These are phyloP conservation scores for Hetaerina americana DNA, from an alignment of 1,140 invertebrate species.

Conservation along the genomic window DNA sequence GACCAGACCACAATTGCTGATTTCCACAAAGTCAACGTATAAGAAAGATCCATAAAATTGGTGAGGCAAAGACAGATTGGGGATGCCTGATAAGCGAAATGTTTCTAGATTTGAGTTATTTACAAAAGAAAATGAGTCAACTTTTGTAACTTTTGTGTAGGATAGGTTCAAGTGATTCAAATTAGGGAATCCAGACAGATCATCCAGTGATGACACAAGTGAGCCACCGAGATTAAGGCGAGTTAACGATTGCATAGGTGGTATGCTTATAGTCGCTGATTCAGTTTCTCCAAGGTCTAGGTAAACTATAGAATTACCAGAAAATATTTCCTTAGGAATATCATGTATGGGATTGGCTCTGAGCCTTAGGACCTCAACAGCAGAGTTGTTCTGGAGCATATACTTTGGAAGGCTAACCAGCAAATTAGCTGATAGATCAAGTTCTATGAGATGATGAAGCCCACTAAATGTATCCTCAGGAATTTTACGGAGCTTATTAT, in stretches of 20 bases:
- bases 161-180: conserved; percentile 47
- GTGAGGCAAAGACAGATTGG: conserved; percentile 37
- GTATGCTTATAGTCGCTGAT: conserved; percentile 33
- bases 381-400: conserved; percentile 42
- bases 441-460: conserved; percentile 43
- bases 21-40: conserved; percentile 49
- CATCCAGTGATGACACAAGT: not conserved
- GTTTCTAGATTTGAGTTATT: conserved; percentile 46
- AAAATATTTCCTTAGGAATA: not conserved
- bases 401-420: conserved; percentile 39
- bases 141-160: conserved; percentile 43
- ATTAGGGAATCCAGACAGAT: conserved; percentile 32
- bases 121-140: conserved; percentile 47
- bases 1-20: conserved; percentile 49
- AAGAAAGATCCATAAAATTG: conserved; percentile 24
- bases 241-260: not conserved
- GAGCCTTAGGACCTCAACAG: conserved; percentile 43
- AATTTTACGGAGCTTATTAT: conserved; percentile 45
- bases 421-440: conserved; percentile 49
- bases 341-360: conserved; percentile 34
- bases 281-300: conserved; percentile 19
- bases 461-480: conserved; percentile 42
- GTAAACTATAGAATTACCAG: not conserved
- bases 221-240: not conserved
- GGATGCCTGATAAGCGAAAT: conserved; percentile 50